These are phyloP conservation scores for Cylas formicarius DNA, from an alignment of 1,140 invertebrate genomes.

Conservation along the genomic window DNA sequence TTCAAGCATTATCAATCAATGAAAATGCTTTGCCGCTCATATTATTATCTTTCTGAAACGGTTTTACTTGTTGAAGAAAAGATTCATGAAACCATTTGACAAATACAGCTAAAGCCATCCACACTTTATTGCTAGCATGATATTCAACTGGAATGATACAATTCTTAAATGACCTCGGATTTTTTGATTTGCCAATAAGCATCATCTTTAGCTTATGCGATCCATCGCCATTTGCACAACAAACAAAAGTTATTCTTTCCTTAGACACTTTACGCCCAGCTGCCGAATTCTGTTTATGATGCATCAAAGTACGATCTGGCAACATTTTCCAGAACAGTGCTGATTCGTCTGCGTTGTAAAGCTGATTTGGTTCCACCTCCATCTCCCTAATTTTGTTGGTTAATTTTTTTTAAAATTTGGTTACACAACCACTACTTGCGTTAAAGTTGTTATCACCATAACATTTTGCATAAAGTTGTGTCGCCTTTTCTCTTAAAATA, in stretches of 20 bases:
- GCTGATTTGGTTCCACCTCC: no score
- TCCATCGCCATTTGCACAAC: conserved; percentile 27
- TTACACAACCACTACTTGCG: no score
- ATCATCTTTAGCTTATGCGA: conserved; percentile 26
- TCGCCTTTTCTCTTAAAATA: no score
- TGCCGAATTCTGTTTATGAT: conserved; percentile 11
- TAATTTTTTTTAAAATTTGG: no score
- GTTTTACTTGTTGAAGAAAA: no score
- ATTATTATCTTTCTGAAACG: no score
- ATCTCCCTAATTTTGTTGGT: no score
- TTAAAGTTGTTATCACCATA: no score
- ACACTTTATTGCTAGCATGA: conserved; percentile 28
- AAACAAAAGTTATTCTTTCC: conserved; percentile 26
- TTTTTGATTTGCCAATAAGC: conserved; percentile 33
- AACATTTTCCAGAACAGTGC: conserved; percentile 16
- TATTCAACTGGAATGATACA: conserved; percentile 27
- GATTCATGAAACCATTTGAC: no score
- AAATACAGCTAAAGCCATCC: conserved; percentile 29
- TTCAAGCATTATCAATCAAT: no score
- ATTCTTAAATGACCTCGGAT: conserved; percentile 30
- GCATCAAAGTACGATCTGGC: conserved; percentile 18
- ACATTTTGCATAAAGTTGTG: no score
- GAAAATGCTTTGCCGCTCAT: no score
- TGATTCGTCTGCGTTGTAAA: conserved; percentile 20
- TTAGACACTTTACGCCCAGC: conserved; percentile 26